A percentile compares a stretch with the other conserved stretches of the same genome.
These are phyloP conservation scores for Limosa lapponica DNA, from an alignment of 2,797 vertebrate species.

Conservation along the genomic window DNA sequence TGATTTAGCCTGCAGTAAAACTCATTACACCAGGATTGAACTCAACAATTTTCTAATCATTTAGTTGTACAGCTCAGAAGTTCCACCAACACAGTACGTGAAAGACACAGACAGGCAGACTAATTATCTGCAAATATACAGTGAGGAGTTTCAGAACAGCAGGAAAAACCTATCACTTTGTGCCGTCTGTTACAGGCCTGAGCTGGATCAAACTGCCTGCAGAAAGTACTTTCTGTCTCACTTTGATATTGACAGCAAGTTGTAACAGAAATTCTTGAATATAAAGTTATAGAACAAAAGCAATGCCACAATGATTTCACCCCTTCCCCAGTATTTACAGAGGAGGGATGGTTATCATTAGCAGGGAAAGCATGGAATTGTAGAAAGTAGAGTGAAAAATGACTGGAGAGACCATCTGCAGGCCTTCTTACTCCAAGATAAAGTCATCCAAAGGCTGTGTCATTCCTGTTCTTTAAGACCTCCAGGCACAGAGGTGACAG, in stretches of 20 bases:
- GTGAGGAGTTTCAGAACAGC: neutral
- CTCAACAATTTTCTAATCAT: neutral
- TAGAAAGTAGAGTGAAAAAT: neutral
- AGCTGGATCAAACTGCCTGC: neutral
- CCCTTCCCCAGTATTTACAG: neutral
- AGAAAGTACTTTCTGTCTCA: neutral
- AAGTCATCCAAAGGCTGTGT: neutral
- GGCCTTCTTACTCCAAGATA: neutral
- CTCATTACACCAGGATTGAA: neutral
- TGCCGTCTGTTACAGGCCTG: neutral
- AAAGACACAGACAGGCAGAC: neutral
- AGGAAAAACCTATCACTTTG: neutral
- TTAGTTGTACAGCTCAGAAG: neutral
- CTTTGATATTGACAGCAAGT: constrained; percentile 5
- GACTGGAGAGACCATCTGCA: neutral
- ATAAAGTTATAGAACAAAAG: neutral
- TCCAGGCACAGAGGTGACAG: neutral
- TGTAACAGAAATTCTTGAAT: neutral
- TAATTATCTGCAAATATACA: neutral
- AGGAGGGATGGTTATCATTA: neutral
- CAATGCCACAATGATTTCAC: neutral
- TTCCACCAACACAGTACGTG: neutral
- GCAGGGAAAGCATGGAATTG: neutral
- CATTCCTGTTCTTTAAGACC: neutral
- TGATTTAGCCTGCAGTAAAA: constrained; percentile 1